phyloP scores from a whole-genome alignment of 2,888 invertebrate species.

The Meteorus cinctellus region DNA sequence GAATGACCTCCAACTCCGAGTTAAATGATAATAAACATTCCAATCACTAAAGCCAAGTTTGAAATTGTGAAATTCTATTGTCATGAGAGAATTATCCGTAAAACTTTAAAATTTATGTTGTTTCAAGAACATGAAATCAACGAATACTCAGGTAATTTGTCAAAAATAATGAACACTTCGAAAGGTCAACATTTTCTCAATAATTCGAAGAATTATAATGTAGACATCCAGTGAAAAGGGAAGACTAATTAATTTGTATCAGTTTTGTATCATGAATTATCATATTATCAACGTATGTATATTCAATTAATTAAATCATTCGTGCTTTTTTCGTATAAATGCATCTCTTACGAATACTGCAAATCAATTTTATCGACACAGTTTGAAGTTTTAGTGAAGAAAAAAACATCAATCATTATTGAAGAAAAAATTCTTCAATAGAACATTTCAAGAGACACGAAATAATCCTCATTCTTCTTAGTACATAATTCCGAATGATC shows the following conservation, averaged over 20 bases:
- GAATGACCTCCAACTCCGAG: no score
- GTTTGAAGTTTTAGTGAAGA: neutral
- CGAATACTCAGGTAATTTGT: no score
- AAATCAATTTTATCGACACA: neutral
- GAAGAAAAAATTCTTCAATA: no score
- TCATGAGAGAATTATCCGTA: no score
- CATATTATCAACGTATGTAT: slow-evolving; percentile 19
- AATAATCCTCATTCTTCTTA: neutral
- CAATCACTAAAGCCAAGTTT: no score
- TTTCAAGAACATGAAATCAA: no score
- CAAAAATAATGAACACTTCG: slow-evolving; percentile 13
- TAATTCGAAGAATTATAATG: neutral
- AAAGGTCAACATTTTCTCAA: slow-evolving; percentile 3
- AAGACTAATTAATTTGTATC: slow-evolving; percentile 32
- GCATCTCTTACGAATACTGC: slow-evolving; percentile 2
- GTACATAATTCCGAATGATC: neutral
- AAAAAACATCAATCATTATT: neutral
- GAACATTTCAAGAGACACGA: no score
- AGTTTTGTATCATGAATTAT: neutral
- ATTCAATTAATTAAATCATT: slow-evolving; percentile 16
- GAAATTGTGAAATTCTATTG: no score
- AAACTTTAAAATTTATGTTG: no score
- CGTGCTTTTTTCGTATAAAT: neutral
- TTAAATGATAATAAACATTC: no score
- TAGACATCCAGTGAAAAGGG: slow-evolving; percentile 19